A percentile compares a stretch with the other conserved stretches of the same genome.
Conservation (phyloP, 2,888 invertebrate species). For the Galerucella pusilla region DNA sequence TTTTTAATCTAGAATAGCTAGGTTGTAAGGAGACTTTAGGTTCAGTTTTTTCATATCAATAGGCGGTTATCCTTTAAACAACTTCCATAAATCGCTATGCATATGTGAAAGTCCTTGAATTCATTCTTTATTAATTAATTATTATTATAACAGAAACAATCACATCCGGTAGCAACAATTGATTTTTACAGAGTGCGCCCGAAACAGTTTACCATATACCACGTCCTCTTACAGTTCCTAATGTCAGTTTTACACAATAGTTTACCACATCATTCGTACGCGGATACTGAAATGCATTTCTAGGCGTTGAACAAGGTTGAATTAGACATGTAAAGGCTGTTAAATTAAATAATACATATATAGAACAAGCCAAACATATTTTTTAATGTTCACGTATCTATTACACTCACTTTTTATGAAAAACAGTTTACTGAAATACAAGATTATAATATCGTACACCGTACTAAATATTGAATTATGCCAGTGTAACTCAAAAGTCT, state of each 20-base stretch:
- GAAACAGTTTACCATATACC: constrained; percentile 22
- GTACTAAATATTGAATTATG: no score
- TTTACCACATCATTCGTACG: constrained; percentile 19
- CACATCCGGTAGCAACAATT: constrained; percentile 31
- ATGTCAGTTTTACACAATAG: constrained; percentile 15
- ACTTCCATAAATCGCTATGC: constrained; percentile 22
- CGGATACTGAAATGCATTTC: constrained; percentile 26
- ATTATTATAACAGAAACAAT: constrained; percentile 33
- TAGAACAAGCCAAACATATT: not conserved
- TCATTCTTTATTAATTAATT: constrained; percentile 26
- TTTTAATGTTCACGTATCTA: not conserved
- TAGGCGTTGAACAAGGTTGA: constrained; percentile 23
- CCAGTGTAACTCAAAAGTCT: no score
- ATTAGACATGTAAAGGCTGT: constrained; percentile 3
- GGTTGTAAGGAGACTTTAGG: not conserved
- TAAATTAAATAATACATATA: not conserved
- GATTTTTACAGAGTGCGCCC: constrained; percentile 28
- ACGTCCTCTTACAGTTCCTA: constrained; percentile 16
- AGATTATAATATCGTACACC: no score
- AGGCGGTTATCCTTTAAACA: constrained; percentile 16
- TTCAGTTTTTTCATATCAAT: not conserved
- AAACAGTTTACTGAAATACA: not conserved
- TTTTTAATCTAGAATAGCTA: not conserved
- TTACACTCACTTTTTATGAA: not conserved
- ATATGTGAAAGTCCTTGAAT: constrained; percentile 32